Evolutionary conservation across 2,888 invertebrate species (phyloP), one percentile per base, ranked within the genome.

Genomic region (Cantharis flavilabris): DNA sequence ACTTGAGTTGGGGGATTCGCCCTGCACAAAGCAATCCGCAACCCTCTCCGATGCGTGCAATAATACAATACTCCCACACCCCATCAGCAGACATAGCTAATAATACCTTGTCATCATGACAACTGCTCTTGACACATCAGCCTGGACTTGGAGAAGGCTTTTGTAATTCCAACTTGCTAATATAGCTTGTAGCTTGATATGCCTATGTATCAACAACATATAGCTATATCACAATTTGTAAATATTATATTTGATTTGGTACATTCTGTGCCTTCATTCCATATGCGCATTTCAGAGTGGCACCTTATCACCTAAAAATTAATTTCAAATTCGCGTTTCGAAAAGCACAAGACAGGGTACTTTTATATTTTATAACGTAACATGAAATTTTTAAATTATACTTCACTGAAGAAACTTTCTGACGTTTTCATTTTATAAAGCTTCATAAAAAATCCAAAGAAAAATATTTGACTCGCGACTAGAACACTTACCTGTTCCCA

Each of bases 111-210:
- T 82, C 83, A 83, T 83, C 82, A 83, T 82, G 83, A 83, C 82
- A 83, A 83, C 83, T 86, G 86, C 80, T 81, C 79, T 76, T 85
- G 86, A 86, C 86, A 83, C 82, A 83, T 83, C 82, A 81, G 82
- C 83, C 82, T 83, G 83, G 84, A 83, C 84, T 81, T 80, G 80
- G 80, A 81, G 83, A 84, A 81, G 82, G 82, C 83, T 82, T 84
- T 84, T 85, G 83, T 84, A 16, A 81, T 81, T 77, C 77, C 76
- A 80, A 79, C 80, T 82, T 80, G 80, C 82, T 83, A 83, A 82
- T 64, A 64, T 64, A 0, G 20, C 13, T 82, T 80, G 76, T 75
- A 73, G 74, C 78, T 75, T 77, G 72, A 71, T 73, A 72, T 71
- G 49, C 13, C 74, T 80, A 81, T 81, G 76, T 80, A 80, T 78